Percentiles rank a stretch among this genome's conserved stretches.
These are phyloP conservation scores for Orchestes rusci DNA, from an alignment of 2,888 invertebrate genomes.

Conservation along the genomic window DNA sequence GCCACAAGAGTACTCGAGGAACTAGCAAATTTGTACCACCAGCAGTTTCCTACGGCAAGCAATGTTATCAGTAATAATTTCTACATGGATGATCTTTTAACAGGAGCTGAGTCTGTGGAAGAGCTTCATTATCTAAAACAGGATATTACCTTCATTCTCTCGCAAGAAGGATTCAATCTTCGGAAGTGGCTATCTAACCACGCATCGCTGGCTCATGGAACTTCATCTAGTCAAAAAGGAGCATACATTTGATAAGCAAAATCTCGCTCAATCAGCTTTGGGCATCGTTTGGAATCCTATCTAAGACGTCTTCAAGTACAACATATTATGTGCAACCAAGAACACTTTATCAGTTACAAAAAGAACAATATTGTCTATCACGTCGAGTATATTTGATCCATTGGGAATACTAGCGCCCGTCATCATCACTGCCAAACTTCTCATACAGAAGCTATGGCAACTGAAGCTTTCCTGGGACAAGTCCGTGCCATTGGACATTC, in stretches of 20 bases:
- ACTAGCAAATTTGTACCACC: not conserved
- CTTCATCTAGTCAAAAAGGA: not conserved
- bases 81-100: constrained; percentile 5
- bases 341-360: constrained; percentile 1
- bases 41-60: not conserved
- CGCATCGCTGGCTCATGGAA: not conserved
- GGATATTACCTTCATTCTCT: not conserved
- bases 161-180: constrained; percentile 1
- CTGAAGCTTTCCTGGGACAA: constrained; percentile 13
- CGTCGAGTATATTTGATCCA: constrained; percentile 16
- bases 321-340: not conserved
- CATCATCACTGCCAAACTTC: constrained; percentile 6
- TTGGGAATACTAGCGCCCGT: constrained; percentile 10
- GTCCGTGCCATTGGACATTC: constrained; percentile 9
- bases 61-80: constrained; percentile 1
- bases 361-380: not conserved
- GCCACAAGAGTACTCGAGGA: not conserved
- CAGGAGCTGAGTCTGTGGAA: not conserved
- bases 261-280: not conserved
- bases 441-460: constrained; percentile 14
- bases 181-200: not conserved
- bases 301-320: not conserved
- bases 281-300: constrained; percentile 2
- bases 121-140: not conserved
- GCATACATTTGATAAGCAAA: no score